Conservation (phyloP, 2,797 vertebrate species). For the Galago senegalensis region DNA sequence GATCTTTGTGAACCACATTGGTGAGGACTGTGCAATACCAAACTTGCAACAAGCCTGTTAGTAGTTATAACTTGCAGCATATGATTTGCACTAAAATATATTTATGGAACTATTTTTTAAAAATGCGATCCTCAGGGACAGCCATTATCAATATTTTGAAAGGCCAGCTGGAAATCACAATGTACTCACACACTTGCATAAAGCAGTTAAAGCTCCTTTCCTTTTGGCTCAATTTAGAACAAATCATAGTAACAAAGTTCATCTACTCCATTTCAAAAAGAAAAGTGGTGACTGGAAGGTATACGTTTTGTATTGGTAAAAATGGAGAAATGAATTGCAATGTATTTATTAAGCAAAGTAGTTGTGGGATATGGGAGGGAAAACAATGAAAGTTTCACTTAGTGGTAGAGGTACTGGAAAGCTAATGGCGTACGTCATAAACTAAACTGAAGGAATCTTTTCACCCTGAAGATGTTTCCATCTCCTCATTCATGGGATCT, state of each 20-base stretch:
- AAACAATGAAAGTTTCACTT: not conserved
- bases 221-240: not conserved
- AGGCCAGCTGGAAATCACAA: not conserved
- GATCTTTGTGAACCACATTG: not conserved
- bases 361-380: not conserved
- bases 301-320: conserved; percentile 12
- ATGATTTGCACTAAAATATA: not conserved
- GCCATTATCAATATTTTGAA: conserved; percentile 5
- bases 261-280: not conserved
- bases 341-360: not conserved
- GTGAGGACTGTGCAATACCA: not conserved
- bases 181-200: not conserved
- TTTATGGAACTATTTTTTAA: not conserved
- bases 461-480: not conserved
- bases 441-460: not conserved
- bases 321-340: not conserved
- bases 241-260: not conserved
- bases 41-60: not conserved
- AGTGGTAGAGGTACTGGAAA: not conserved
- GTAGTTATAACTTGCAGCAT: not conserved
- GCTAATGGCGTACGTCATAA: not conserved
- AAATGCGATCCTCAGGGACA: not conserved
- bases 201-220: not conserved
- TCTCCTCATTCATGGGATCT: not conserved
- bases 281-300: not conserved